A percentile compares a stretch with the other conserved stretches of the same genome.
phyloP scores from a whole-genome alignment of 64 coral and sea anemone genomes.

The Porites australiensis region DNA sequence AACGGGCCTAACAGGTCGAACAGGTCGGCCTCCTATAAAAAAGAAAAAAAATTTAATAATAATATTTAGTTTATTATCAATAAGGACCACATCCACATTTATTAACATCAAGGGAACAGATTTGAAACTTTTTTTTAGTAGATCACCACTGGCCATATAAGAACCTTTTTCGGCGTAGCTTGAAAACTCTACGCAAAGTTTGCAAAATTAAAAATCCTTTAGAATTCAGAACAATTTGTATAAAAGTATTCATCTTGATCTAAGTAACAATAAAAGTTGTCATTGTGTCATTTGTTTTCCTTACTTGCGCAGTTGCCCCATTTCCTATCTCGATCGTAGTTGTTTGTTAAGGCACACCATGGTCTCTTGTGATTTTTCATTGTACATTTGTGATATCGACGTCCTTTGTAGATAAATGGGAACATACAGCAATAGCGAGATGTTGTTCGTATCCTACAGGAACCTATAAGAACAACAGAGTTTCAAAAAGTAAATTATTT shows the following conservation, averaged over 20 bases:
- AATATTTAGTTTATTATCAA: no score
- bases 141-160: no score
- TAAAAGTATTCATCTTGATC: no score
- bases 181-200: no score
- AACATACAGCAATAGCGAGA: constrained; percentile 62
- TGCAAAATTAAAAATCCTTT: no score
- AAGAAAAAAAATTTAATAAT: neutral
- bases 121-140: no score
- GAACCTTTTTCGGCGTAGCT: no score
- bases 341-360: constrained; percentile 61
- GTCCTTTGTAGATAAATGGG: constrained; percentile 61
- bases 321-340: constrained; percentile 62
- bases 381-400: constrained; percentile 35
- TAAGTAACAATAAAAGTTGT: no score
- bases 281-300: neutral
- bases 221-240: no score
- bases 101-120: no score
- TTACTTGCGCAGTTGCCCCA: constrained; percentile 59
- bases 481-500: no score
- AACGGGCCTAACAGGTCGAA: constrained; percentile 8
- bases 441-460: constrained; percentile 17
- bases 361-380: neutral
- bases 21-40: neutral
- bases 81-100: no score
- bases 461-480: neutral